Evolutionary conservation across 2,113 vertebrate genomes (phyloP), one percentile per base, ranked within the genome.

Genomic region (Thinocorus orbignyianus): DNA sequence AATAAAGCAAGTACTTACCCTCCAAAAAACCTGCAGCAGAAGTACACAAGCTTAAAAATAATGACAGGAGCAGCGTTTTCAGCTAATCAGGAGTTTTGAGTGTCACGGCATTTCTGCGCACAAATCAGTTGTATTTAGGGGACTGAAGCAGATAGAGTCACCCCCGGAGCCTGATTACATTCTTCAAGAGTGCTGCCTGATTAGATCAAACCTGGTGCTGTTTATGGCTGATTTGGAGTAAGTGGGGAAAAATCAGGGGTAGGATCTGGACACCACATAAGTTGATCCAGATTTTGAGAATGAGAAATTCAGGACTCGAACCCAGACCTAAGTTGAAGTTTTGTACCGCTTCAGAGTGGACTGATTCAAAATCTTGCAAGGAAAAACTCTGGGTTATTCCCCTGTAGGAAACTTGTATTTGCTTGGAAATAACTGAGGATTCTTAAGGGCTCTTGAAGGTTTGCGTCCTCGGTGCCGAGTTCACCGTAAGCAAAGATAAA

Each of bases 141-240:
- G 92, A 11, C 77, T 72, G 39, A 52, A 57, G 90, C 2, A 70
- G 81, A 58, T 23, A 76, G 81, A 76, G 84, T 61, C 96, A 66
- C 94, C 90, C 57, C 91, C 87, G 92, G 93, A 94, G 91, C 85
- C 87, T 97, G 95, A 96, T 95, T 94, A 33, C 58, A 0, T 18
- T 28, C 72, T 88, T 61, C 52, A 58, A 35, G 71, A 88, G 93
- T 68, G 81, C 93, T 90, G 74, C 81, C 87, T 95, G 95, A 93
- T 95, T 89, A 95, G 85, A 81, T 93, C 92, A 92, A 89, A 71
- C 69, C 41, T 25, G 44, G 24, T 60, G 77, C 64, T 70, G 44
- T 81, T 93, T 74, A 33, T 10, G 88, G 71, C 86, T 94, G 86
- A 93, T 95, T 95, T 94, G 17, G 90, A 93, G 65, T 24, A 73